A percentile compares a stretch with the other conserved stretches of the same genome.
phyloP scores from a whole-genome alignment of 2,888 invertebrate genomes.

The Orthosia gracilis region DNA sequence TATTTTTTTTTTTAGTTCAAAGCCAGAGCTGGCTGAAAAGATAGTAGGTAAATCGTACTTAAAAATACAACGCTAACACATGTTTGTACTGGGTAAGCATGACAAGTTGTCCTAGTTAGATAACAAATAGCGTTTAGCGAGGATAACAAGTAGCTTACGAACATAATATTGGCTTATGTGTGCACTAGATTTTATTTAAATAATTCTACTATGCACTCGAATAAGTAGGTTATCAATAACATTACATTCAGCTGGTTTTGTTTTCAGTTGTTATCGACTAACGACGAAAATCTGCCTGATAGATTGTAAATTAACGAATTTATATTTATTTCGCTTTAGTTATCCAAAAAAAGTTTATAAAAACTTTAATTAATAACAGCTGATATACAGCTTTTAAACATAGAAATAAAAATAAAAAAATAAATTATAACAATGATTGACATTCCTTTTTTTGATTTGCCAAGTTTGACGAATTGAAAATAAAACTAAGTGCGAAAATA shows the following conservation, averaged over 20 bases:
- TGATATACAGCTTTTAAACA: background rate
- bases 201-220: slow-evolving; percentile 2
- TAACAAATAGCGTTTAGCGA: slow-evolving; percentile 34
- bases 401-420: no score
- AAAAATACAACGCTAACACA: background rate
- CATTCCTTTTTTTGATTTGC: no score
- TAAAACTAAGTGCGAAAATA: no score
- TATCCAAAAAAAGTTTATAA: background rate
- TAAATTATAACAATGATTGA: no score
- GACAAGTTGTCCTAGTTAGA: slow-evolving; percentile 38
- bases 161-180: slow-evolving; percentile 23
- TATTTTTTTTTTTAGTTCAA: no score
- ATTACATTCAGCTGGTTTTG: slow-evolving; percentile 21
- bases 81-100: slow-evolving; percentile 3
- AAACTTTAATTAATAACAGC: background rate
- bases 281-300: background rate
- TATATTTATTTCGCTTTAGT: background rate
- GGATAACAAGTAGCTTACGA: slow-evolving; percentile 30
- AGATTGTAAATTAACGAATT: background rate
- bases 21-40: background rate
- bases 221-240: slow-evolving; percentile 35
- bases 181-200: slow-evolving; percentile 8
- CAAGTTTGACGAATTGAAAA: no score
- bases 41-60: background rate
- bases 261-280: slow-evolving; percentile 24